These are phyloP conservation scores for Operophtera brumata DNA, from an alignment of 2,888 invertebrate genomes.

Conservation along the genomic window DNA sequence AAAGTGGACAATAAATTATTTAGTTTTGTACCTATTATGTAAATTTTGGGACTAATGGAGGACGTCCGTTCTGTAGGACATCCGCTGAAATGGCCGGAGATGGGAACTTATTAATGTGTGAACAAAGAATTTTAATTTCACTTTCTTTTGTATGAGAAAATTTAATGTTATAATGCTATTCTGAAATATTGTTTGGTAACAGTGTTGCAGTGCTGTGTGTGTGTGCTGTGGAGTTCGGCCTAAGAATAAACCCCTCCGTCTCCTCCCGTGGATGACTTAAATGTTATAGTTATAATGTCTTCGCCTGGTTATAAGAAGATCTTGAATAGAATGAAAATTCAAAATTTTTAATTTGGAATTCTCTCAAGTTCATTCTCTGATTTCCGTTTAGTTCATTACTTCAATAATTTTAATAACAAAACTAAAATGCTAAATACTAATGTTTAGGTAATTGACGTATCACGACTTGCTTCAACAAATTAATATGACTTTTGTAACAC, in stretches of 20 bases:
- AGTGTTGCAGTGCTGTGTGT: too few relatives aligned
- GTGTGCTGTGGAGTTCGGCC: too few relatives aligned
- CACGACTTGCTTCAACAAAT: conserved; percentile 21
- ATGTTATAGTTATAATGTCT: too few relatives aligned
- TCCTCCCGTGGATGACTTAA: too few relatives aligned
- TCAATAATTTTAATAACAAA: too few relatives aligned
- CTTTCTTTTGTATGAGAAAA: conserved; percentile 32
- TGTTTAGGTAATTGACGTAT: conserved; percentile 35
- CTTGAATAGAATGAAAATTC: too few relatives aligned
- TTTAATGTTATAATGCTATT: conserved; percentile 4
- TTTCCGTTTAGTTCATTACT: too few relatives aligned
- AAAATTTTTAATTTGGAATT: too few relatives aligned
- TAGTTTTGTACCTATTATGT: conserved; percentile 45
- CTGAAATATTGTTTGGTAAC: not conserved
- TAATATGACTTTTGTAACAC: not conserved
- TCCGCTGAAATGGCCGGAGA: conserved; percentile 29
- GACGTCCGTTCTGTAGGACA: conserved; percentile 58
- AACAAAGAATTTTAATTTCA: conserved; percentile 29
- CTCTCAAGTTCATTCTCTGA: too few relatives aligned
- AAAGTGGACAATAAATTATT: conserved; percentile 20
- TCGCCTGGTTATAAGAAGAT: too few relatives aligned
- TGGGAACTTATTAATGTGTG: conserved; percentile 37
- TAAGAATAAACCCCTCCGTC: too few relatives aligned
- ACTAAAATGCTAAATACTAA: too few relatives aligned
- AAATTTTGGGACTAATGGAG: conserved; percentile 58